Conservation (phyloP, 2,888 invertebrate genomes). For the Tubulanus polymorphus region DNA sequence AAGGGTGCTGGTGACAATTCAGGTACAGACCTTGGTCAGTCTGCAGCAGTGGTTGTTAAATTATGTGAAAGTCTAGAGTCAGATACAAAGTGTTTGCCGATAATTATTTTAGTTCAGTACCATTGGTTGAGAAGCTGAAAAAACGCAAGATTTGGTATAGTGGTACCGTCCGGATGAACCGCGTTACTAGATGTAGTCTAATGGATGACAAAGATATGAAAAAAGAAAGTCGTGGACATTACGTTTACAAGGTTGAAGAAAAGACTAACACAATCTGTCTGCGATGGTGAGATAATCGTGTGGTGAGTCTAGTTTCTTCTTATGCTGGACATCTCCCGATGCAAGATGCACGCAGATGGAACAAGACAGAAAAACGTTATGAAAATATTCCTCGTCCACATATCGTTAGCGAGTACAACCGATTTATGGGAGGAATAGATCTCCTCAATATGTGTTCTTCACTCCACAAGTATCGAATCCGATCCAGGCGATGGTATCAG, state of each 20-base stretch:
- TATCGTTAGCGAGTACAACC: constrained; percentile 7
- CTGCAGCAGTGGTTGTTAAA: constrained; percentile 10
- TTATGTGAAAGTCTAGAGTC: constrained; percentile 1
- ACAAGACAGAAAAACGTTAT: constrained; percentile 7
- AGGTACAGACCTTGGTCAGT: constrained; percentile 7
- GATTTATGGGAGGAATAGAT: constrained; percentile 12
- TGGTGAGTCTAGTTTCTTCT: constrained; percentile 18
- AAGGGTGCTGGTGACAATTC: constrained; percentile 6
- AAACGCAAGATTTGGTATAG: constrained; percentile 7
- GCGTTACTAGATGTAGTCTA: constrained; percentile 14
- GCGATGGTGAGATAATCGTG: constrained; percentile 23
- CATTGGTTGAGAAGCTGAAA: constrained; percentile 8
- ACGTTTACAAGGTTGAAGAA: constrained; percentile 15
- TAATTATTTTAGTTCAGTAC: constrained; percentile 8
- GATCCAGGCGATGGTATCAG: constrained; percentile 4
- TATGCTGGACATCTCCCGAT: constrained; percentile 17
- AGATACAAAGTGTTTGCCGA: constrained; percentile 16
- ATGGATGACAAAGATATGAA: constrained; percentile 19
- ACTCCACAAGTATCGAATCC: constrained; percentile 1
- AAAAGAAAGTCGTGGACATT: constrained; percentile 16
- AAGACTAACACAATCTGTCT: constrained; percentile 13
- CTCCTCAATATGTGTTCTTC: constrained; percentile 2
- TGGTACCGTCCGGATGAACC: constrained; percentile 15
- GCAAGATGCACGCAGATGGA: constrained; percentile 13
- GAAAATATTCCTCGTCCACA: constrained; percentile 1